These are phyloP conservation scores for Stenodera caucasica DNA, from an alignment of 2,888 invertebrate species.

Conservation along the genomic window DNA sequence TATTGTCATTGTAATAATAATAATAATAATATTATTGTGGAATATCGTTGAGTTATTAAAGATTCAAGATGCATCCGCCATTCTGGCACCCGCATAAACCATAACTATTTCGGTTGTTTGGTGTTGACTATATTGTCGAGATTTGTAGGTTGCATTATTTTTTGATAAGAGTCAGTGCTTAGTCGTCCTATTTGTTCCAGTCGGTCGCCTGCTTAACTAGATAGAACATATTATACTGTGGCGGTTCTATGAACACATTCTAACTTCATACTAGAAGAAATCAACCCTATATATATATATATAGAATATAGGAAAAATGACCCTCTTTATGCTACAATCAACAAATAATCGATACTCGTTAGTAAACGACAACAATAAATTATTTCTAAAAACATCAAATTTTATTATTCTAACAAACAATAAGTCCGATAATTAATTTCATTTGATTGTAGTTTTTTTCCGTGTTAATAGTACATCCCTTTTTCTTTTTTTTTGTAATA, in stretches of 20 bases:
- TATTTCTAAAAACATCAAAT: too few species aligned
- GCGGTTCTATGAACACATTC: conserved; percentile 30
- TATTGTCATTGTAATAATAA: conserved; percentile 23
- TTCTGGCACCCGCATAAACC: conserved; percentile 53
- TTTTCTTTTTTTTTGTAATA: conserved; percentile 12
- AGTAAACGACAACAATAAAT: neutral
- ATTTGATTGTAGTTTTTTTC: neutral
- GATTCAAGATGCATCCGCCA: conserved; percentile 47
- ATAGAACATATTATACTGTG: conserved; percentile 52
- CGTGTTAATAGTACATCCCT: neutral
- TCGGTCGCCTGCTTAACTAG: conserved; percentile 55
- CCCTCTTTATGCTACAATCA: conserved; percentile 21
- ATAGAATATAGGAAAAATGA: conserved; percentile 15
- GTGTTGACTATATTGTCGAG: conserved; percentile 18
- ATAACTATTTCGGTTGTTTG: conserved; percentile 38
- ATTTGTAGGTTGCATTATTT: conserved; percentile 38
- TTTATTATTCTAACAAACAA: too few species aligned
- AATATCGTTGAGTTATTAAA: conserved; percentile 27
- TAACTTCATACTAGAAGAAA: conserved; percentile 21
- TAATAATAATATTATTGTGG: conserved; percentile 18
- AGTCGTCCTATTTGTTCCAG: conserved; percentile 51
- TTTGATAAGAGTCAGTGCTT: conserved; percentile 48
- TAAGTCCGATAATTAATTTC: neutral
- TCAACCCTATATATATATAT: conserved; percentile 25
- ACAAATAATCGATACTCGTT: conserved; percentile 23